A percentile compares a stretch with the other conserved stretches of the same genome.
phyloP scores from a whole-genome alignment of 2,113 vertebrate species.

The Nannobrachium achirus region DNA sequence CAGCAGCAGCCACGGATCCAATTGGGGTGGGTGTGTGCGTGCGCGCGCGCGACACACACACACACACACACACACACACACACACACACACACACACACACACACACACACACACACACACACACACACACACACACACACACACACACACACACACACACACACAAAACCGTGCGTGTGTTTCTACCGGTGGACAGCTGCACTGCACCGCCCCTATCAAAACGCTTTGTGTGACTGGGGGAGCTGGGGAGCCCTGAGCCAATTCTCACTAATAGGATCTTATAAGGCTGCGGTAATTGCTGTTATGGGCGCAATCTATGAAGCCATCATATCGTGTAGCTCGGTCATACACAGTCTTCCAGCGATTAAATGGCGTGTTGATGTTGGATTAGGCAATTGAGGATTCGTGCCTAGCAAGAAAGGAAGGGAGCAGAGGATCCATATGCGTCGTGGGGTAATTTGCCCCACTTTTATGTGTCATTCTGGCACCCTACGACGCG shows the following conservation, averaged over 20 bases:
- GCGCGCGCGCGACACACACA: too few species aligned
- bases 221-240: slow-evolving; percentile 59
- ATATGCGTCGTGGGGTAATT: slow-evolving; percentile 49
- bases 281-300: slow-evolving; percentile 68
- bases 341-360: slow-evolving; percentile 56
- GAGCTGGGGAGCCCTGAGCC: slow-evolving; percentile 55
- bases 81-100: too few species aligned
- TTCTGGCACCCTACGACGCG: slow-evolving; percentile 51
- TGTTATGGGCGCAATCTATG: slow-evolving; percentile 52
- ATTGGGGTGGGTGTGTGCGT: slow-evolving; percentile 12
- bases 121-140: too few species aligned
- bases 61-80: too few species aligned
- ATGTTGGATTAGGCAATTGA: slow-evolving; percentile 63
- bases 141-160: too few species aligned
- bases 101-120: too few species aligned
- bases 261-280: slow-evolving; percentile 65
- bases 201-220: slow-evolving; percentile 68
- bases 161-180: too few species aligned
- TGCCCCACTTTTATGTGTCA: slow-evolving; percentile 57
- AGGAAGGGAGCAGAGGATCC: slow-evolving; percentile 33
- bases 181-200: slow-evolving; percentile 75
- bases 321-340: slow-evolving; percentile 55
- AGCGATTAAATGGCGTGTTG: slow-evolving; percentile 57
- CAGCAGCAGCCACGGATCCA: slow-evolving; percentile 59
- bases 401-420: slow-evolving; percentile 36